Base-by-base conservation (phyloP, 2,113 vertebrate genomes). In the Pterophyllum scalare region DNA sequence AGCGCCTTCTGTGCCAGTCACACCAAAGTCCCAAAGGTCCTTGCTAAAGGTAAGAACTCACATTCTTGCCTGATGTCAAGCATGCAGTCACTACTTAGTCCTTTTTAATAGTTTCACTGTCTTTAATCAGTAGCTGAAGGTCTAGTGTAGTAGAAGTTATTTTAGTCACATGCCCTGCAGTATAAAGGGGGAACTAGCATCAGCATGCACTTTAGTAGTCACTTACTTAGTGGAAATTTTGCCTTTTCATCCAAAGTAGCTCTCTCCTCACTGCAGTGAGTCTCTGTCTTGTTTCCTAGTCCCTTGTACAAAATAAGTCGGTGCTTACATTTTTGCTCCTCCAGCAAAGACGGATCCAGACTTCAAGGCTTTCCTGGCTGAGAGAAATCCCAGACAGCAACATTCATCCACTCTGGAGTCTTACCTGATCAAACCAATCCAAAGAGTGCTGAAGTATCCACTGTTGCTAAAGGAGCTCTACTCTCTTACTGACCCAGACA, bases 1-100 rank as follows among this genome's bases (percentile, higher is more conserved):
- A 99, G 98, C 94, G 98, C 98, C 88, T 99, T 99, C 94, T 99
- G 98, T 49, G 98, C 98, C 95, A 99, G 97, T 93, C 98, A 99
- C 93, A 99, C 98, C 1, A 99, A 99, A 91, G 98, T 99, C 85
- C 98, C 98, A 60, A 99, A 99, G 91, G 98, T 99, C 12, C 95
- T 99, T 84, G 96, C 97, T 46, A 99, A 98, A 98, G 98, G 98
- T 99, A 95, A 75, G 61, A 58, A 28, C 5, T 5, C 6, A 74
- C 15, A 11, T 20, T 70, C 10, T 20, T 33, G 6, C 62, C 2
- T 33, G n/a, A 46, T 28, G 54, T 2, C n/a, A 54, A 43, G 13
- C 31, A 26, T 17, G 14, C 13, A 74, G 38, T 24, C 56, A 74
- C 40, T 22, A 33, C 46, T 22, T 49, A 12, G 7, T 59, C 26